Conservation (phyloP, 2,888 invertebrate genomes). For the Xanthia togata region DNA sequence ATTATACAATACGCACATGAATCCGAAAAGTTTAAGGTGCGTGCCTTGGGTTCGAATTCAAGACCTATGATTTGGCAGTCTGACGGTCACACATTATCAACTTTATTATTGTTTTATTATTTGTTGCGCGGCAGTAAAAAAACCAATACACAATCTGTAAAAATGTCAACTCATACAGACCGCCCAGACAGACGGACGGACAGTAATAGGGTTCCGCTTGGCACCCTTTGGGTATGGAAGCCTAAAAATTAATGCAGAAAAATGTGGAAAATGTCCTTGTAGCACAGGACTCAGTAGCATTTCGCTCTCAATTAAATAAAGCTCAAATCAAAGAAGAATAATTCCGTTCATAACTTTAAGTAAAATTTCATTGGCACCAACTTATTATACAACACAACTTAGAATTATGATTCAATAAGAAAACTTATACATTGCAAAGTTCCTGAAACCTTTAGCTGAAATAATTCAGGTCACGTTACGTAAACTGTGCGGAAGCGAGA, state of each 20-base stretch:
- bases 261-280: background rate
- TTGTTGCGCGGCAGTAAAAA: no score
- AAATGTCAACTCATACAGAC: no score
- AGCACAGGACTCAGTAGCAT: background rate
- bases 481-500: conserved; percentile 36
- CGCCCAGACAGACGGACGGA: no score
- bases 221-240: no score
- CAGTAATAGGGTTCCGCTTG: no score
- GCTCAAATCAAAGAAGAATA: background rate
- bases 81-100: no score
- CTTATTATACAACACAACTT: conserved; percentile 1
- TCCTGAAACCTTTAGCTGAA: conserved; percentile 39
- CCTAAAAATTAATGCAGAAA: background rate
- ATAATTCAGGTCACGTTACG: conserved; percentile 54
- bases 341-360: background rate
- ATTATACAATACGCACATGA: no score
- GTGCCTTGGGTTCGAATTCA: no score
- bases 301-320: background rate
- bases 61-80: no score
- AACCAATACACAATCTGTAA: no score
- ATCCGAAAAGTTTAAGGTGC: no score
- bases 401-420: conserved; percentile 37
- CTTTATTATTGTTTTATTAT: no score
- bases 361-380: background rate
- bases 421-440: conserved; percentile 28